Conservation (phyloP, 64 coral and sea anemone genomes). For the Hydrozoanthus tunicans region DNA sequence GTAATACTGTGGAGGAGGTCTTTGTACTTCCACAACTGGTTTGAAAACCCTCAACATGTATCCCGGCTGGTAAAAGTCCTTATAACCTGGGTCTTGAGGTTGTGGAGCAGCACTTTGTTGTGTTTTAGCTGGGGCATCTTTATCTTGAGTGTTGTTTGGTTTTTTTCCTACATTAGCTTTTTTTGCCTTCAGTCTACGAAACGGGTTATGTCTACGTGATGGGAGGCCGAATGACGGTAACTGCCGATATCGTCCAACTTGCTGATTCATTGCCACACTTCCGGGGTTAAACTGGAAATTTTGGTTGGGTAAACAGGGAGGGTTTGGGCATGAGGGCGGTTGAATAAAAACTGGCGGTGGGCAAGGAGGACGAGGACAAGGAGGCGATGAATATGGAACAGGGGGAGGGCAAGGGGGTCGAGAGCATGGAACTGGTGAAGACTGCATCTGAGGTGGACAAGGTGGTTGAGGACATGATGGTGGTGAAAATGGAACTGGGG, state of each 20-base stretch:
- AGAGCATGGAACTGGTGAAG: neutral
- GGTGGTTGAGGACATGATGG: neutral
- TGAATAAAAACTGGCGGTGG: neutral
- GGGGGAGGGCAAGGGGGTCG: neutral
- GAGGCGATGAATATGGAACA: neutral
- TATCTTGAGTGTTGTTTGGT: neutral
- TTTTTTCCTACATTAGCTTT: neutral
- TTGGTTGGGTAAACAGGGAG: neutral
- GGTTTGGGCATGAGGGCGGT: neutral
- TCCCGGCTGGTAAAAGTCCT: slow-evolving; percentile 25
- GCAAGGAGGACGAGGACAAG: slow-evolving; percentile 12
- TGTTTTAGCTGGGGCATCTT: neutral
- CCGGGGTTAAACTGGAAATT: neutral
- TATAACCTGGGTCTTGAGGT: slow-evolving; percentile 9
- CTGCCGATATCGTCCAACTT: neutral
- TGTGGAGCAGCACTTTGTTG: neutral
- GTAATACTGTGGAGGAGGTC: neutral
- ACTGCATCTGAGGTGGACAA: neutral
- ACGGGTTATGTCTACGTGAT: slow-evolving; percentile 33
- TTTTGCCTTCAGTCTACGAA: slow-evolving; percentile 14
- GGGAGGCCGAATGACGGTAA: neutral
- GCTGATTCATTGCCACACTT: neutral
- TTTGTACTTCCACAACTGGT: slow-evolving; percentile 35
- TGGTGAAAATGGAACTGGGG: neutral
- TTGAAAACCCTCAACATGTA: slow-evolving; percentile 17